A percentile compares a stretch with the other conserved stretches of the same genome.
Conservation (phyloP, 2,113 vertebrate species). For the Centropus unirufus region DNA sequence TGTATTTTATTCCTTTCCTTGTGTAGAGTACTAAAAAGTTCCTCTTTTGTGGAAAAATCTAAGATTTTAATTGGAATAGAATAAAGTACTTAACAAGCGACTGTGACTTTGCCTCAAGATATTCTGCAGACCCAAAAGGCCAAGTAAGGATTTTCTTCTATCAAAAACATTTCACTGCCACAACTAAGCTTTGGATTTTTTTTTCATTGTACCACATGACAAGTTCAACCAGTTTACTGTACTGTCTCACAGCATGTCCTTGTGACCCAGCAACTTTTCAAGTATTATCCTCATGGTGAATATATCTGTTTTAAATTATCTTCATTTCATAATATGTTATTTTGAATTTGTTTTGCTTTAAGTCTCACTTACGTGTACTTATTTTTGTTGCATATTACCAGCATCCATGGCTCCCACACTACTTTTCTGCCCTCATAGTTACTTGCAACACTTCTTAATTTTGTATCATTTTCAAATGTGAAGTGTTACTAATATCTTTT, state of each 20-base stretch:
- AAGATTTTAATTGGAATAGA: slow-evolving; percentile 27
- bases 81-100: slow-evolving; percentile 27
- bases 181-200: not conserved
- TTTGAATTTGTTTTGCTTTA: slow-evolving; percentile 13
- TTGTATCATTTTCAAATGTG: not conserved
- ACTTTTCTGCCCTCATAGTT: not conserved
- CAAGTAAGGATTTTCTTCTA: not conserved
- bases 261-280: not conserved
- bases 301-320: not conserved
- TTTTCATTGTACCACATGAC: not conserved
- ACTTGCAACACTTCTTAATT: not conserved
- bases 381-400: slow-evolving; percentile 15
- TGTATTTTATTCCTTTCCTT: not conserved
- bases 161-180: not conserved
- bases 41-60: slow-evolving; percentile 24
- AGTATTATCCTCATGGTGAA: not conserved
- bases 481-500: not conserved
- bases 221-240: not conserved
- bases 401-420: rapidly evolving
- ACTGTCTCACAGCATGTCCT: not conserved
- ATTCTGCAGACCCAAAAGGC: not conserved
- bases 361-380: not conserved
- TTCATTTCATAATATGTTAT: not conserved
- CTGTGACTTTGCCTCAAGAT: slow-evolving; percentile 18
- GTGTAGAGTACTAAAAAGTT: slow-evolving; percentile 5